Evolutionary conservation across 2,888 invertebrate species (phyloP), one percentile per base, ranked within the genome.

Genomic region (Stictocephala bisonia): DNA sequence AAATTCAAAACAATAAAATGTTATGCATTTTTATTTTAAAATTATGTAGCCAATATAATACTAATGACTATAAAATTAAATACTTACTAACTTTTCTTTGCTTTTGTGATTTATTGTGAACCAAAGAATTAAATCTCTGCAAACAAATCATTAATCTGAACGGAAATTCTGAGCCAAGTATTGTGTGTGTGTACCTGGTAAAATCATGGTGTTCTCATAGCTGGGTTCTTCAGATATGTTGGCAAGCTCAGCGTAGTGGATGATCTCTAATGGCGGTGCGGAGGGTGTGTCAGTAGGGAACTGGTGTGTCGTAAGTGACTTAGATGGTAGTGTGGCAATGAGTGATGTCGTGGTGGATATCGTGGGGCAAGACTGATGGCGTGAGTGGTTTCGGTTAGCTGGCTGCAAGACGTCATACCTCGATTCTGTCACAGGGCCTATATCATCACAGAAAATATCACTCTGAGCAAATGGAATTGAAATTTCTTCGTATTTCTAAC

Each of bases 131-230:
- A n/a, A n/a, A n/a, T n/a, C n/a, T n/a, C n/a, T n/a, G n/a, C n/a
- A n/a, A n/a, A n/a, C 20, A n/a, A n/a, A n/a, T n/a, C n/a, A n/a
- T n/a, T n/a, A n/a, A n/a, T n/a, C n/a, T n/a, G n/a, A n/a, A n/a
- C n/a, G n/a, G n/a, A n/a, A n/a, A n/a, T n/a, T n/a, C n/a, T n/a
- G n/a, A n/a, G n/a, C n/a, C n/a, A n/a, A n/a, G n/a, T n/a, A n/a
- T n/a, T n/a, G n/a, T n/a, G 11, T 6, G 22, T 9, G 40, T 15
- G n/a, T 83, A 77, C 86, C 85, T 64, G 85, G 84, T 71, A 84
- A 84, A 68, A 85, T 84, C 72, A 85, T 83, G 48, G 87, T 86
- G 78, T 87, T 87, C 76, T 87, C 87, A 77, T 87, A 87, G 78
- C 85, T 86, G 41, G 86, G 87, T 75, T 86, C 86, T 77, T 85